Conservation (phyloP, 2,113 vertebrate species). For the Oryzias curvinotus region DNA sequence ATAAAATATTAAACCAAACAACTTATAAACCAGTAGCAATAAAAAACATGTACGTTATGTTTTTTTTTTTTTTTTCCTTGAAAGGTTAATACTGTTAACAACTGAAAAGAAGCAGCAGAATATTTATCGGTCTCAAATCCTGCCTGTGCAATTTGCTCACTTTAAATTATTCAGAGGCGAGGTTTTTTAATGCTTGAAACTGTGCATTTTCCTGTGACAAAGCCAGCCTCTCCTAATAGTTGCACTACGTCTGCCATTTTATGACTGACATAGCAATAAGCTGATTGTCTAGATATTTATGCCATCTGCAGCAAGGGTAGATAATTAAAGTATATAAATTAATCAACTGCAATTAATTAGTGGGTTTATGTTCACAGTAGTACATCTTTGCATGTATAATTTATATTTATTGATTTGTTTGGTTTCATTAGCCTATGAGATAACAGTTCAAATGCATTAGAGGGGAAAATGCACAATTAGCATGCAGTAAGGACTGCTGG, state of each 20-base stretch:
- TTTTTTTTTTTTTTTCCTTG: conserved; percentile 42
- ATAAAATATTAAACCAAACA: conserved; percentile 72
- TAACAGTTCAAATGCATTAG: conserved; percentile 99
- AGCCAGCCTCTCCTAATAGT: conserved; percentile 86
- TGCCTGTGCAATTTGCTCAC: conserved; percentile 86
- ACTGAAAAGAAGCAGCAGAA: conserved; percentile 61
- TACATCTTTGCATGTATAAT: conserved; percentile 99
- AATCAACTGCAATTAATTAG: conserved; percentile 99
- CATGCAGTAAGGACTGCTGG: conserved; percentile 80
- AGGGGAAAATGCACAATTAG: conserved; percentile 99
- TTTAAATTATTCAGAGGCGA: conserved; percentile 89
- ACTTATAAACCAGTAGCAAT: conserved; percentile 31
- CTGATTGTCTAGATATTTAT: conserved; percentile 99
- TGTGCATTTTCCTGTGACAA: conserved; percentile 84
- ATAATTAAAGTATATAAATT: conserved; percentile 99
- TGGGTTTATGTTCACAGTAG: conserved; percentile 99
- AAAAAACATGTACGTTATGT: conserved; percentile 42
- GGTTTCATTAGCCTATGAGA: conserved; percentile 99
- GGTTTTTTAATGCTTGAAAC: conserved; percentile 76
- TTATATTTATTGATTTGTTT: conserved; percentile 99
- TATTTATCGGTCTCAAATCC: conserved; percentile 63
- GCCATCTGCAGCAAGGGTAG: conserved; percentile 97
- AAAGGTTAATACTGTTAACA: conserved; percentile 54
- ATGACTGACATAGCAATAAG: conserved; percentile 99
- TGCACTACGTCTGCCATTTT: conserved; percentile 94